Evolutionary conservation across 1,140 invertebrate species (phyloP).

Genomic region (Popillia japonica): DNA sequence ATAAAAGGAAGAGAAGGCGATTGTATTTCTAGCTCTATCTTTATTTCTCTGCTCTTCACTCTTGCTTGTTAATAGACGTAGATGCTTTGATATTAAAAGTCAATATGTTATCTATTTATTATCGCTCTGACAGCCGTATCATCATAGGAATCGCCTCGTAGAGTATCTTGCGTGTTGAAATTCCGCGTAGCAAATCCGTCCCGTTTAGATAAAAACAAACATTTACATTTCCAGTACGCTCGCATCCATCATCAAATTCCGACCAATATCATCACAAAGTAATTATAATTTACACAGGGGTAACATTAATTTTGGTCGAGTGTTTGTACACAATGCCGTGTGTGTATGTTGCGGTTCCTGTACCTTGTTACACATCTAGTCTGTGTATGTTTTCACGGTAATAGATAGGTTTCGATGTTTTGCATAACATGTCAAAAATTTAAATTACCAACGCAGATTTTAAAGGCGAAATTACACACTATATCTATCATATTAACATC

Average conservation of each 20-base stretch:
- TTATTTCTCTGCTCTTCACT: too few species aligned
- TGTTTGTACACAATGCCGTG: slow-evolving; percentile 1
- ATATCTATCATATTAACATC: not conserved
- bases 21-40: too few species aligned
- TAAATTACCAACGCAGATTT: not conserved
- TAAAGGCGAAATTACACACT: not conserved
- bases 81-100: too few species aligned
- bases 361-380: not conserved
- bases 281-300: slow-evolving; percentile 15
- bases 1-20: too few species aligned
- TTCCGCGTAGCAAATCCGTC: not conserved
- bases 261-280: slow-evolving; percentile 6
- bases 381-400: not conserved
- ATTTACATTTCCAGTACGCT: not conserved
- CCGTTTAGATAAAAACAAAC: slow-evolving; percentile 6
- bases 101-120: too few species aligned
- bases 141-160: not conserved
- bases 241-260: slow-evolving; percentile 10
- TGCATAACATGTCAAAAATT: not conserved
- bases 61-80: too few species aligned
- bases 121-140: not conserved
- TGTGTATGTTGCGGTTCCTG: not conserved
- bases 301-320: slow-evolving; percentile 8
- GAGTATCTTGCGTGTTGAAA: not conserved
- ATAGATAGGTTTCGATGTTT: not conserved